Base-by-base conservation (phyloP, 2,113 vertebrate species). In the Colius striatus region DNA sequence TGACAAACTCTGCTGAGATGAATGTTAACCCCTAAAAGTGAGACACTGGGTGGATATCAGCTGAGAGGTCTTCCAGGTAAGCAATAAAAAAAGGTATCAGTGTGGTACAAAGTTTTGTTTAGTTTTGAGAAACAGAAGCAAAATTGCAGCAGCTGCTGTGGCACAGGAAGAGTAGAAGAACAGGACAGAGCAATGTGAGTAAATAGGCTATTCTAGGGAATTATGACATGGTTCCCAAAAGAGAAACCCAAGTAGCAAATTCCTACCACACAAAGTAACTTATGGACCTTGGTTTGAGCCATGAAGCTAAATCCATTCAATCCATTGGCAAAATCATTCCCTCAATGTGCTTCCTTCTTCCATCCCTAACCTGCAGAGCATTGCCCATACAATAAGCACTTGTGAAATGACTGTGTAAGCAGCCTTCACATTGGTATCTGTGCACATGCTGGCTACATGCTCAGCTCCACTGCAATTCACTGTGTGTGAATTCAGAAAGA, bases 361-460 rank as follows among this genome's bases (percentile, higher is more conserved):
- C 27, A 9, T 60, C 50, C 10, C 26, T 13, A 32, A 18, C 29
- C 60, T 43, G 38, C 50, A 55, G 25, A 86, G 13, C 67, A 38
- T 8, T 6, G 5, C 3, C 45, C 29, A 29, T 13, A 17, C 13
- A 41, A 19, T 4, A 32, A 61, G 25, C 16, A 36, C 22, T 26
- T 3, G 10, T 38, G 38, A 58, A 72, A 54, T 1, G 1, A 3
- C 0, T 1, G 9, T 2, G 5, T 13, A 12, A n/a, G 7, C 1
- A 5, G 30, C 16, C 32, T 54, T 48, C 20, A 2, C 11, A 3
- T 20, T 5, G 12, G 51, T 22, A 10, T 27, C 47, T 19, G 29
- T 11, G 6, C 47, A 22, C 6, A 4, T 3, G 7, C 55, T 45
- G 38, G 19, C 20, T 17, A 4, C 53, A 4, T 1, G 11, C 16